Evolutionary conservation across 2,888 invertebrate species (phyloP).

Genomic region (Lypha dubia): DNA sequence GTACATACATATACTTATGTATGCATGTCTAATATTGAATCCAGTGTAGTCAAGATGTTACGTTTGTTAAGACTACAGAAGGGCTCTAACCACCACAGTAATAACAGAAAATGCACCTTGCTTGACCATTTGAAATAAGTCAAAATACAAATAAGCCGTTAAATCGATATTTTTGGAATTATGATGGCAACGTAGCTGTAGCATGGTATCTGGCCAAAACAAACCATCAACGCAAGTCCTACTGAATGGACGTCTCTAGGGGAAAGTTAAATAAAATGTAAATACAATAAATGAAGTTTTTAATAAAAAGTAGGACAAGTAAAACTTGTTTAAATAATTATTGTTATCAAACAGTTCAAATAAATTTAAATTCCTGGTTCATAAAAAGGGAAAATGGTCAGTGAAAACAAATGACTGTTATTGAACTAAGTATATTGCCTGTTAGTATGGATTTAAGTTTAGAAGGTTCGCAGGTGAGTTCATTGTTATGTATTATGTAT

Average conservation of each 20-base stretch:
- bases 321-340: conserved; percentile 47
- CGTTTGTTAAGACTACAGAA: conserved; percentile 18
- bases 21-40: neutral
- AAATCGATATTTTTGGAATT: conserved; percentile 61
- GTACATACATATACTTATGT: too few species aligned
- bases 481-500: neutral
- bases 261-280: neutral
- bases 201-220: conserved; percentile 64
- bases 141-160: conserved; percentile 10
- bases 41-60: neutral
- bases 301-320: conserved; percentile 60
- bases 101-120: conserved; percentile 63
- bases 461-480: conserved; percentile 82
- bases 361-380: conserved; percentile 25
- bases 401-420: conserved; percentile 29
- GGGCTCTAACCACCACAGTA: conserved; percentile 27
- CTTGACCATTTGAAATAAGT: conserved; percentile 58
- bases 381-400: conserved; percentile 31
- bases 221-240: conserved; percentile 67
- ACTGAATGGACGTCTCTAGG: conserved; percentile 48
- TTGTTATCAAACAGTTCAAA: neutral
- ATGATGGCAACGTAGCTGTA: conserved; percentile 53
- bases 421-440: conserved; percentile 10
- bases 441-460: conserved; percentile 83
- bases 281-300: conserved; percentile 5